Conservation (phyloP, 2,888 invertebrate species). For the Stegophylla sp. region DNA sequence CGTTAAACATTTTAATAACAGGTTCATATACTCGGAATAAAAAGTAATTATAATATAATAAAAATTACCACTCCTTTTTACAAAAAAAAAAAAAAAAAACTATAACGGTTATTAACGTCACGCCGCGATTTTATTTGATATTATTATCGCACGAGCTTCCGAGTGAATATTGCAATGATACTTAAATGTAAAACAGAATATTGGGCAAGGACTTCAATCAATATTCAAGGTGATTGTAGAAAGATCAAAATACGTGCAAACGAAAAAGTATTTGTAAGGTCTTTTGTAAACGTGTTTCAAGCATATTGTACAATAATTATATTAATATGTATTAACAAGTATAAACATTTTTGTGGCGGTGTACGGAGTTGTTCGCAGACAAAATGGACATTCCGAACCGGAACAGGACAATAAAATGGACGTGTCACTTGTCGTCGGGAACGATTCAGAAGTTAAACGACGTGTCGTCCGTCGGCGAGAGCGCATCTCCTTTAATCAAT, state of each 20-base stretch:
- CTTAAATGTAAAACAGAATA: background rate
- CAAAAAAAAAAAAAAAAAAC: constrained; percentile 3
- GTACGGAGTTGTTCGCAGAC: too few relatives aligned
- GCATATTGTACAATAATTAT: constrained; percentile 4
- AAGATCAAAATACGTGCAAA: background rate
- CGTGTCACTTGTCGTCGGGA: background rate
- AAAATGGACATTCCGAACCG: background rate
- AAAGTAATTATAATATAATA: constrained; percentile 1
- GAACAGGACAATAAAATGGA: background rate
- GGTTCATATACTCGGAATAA: constrained; percentile 29
- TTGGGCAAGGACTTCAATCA: constrained; percentile 23
- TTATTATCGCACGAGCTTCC: constrained; percentile 2
- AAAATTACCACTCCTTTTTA: constrained; percentile 14
- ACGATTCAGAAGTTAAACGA: constrained; percentile 7
- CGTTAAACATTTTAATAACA: constrained; percentile 42
- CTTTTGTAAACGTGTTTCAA: constrained; percentile 5
- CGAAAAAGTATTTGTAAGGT: constrained; percentile 14
- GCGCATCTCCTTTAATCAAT: constrained; percentile 3
- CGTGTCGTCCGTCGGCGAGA: constrained; percentile 12
- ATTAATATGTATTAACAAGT: background rate
- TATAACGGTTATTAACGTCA: constrained; percentile 4
- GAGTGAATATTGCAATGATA: too few relatives aligned
- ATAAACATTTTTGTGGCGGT: too few relatives aligned
- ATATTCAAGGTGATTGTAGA: constrained; percentile 15
- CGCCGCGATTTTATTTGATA: background rate